Evolutionary conservation across 2,113 vertebrate genomes (phyloP).

Genomic region (Oenanthe melanoleuca): DNA sequence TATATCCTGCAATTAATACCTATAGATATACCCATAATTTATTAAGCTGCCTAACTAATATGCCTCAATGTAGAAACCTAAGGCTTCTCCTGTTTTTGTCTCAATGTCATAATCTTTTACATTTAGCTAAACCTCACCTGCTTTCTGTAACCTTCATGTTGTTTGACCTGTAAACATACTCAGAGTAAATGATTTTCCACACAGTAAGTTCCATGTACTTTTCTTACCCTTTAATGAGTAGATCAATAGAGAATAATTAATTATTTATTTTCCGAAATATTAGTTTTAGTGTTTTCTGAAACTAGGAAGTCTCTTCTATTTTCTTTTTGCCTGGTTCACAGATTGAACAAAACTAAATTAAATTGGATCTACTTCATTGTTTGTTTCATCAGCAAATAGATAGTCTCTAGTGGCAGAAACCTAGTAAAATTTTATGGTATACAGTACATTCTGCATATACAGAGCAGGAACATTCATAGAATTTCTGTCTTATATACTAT

Average conservation of each 20-base stretch:
- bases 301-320: background rate
- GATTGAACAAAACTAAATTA: background rate
- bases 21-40: background rate
- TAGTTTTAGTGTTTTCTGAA: background rate
- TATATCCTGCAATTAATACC: background rate
- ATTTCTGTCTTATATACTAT: background rate
- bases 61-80: background rate
- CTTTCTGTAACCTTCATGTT: background rate
- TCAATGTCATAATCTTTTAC: background rate
- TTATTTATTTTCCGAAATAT: background rate
- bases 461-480: background rate
- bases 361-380: background rate
- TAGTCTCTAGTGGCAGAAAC: background rate
- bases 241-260: background rate
- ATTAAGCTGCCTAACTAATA: background rate
- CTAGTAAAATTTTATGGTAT: background rate
- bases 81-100: background rate
- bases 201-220: background rate
- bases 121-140: background rate
- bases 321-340: background rate
- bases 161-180: background rate
- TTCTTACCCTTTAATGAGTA: background rate
- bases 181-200: background rate
- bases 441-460: background rate
- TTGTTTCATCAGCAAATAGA: background rate